Conservation (phyloP, 1,140 invertebrate genomes). For the Chrysoperla carnea region DNA sequence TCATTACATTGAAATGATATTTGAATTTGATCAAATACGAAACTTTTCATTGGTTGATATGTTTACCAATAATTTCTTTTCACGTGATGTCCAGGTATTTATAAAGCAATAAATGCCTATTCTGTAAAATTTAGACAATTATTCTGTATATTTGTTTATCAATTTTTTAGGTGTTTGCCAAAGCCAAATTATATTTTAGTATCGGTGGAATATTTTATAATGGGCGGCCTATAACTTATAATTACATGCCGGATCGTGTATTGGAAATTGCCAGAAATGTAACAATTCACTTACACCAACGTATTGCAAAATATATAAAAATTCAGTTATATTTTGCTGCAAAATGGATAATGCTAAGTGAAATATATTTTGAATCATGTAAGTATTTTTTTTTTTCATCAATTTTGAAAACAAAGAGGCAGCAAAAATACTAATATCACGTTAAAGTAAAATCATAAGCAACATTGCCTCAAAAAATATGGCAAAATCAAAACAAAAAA, state of each 20-base stretch:
- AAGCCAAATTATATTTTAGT: slow-evolving; percentile 51
- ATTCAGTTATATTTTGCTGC: slow-evolving; percentile 55
- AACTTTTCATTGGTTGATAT: slow-evolving; percentile 48
- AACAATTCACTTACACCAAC: slow-evolving; percentile 44
- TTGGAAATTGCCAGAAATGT: slow-evolving; percentile 59
- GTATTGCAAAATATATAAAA: slow-evolving; percentile 44
- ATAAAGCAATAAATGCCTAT: too few species aligned
- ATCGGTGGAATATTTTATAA: slow-evolving; percentile 40
- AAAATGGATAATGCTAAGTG: slow-evolving; percentile 64
- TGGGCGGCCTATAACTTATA: slow-evolving; percentile 38
- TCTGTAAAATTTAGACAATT: too few species aligned
- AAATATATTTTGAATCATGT: slow-evolving; percentile 52
- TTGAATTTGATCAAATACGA: slow-evolving; percentile 46
- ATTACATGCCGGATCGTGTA: slow-evolving; percentile 51
- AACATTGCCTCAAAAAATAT: too few species aligned
- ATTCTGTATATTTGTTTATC: too few species aligned
- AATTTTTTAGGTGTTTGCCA: slow-evolving; percentile 40
- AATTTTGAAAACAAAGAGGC: slow-evolving; percentile 6
- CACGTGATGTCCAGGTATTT: slow-evolving; percentile 40
- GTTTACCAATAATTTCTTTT: slow-evolving; percentile 54
- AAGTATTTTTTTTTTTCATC: slow-evolving; percentile 12
- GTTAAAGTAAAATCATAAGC: too few species aligned
- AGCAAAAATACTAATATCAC: too few species aligned
- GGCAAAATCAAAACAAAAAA: too few species aligned
- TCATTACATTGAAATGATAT: slow-evolving; percentile 36